Evolutionary conservation across 2,113 vertebrate genomes (phyloP).

Genomic region (Gobiocypris rarus): DNA sequence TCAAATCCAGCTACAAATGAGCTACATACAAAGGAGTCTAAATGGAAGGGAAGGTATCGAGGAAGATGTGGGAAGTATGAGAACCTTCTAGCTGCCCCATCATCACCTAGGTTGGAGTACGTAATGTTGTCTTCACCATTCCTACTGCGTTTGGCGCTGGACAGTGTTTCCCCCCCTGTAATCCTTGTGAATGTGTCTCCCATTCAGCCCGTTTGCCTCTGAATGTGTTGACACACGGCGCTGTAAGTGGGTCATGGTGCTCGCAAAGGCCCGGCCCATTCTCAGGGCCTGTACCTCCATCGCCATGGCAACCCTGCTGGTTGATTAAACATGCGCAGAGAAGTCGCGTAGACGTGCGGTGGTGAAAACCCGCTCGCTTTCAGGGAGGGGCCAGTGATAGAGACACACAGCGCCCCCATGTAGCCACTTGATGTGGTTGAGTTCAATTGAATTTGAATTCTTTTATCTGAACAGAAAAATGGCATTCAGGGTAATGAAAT

Average conservation of each 20-base stretch:
- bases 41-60: not conserved
- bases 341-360: constrained; percentile 65
- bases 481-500: constrained; percentile 24
- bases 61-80: not conserved
- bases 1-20: not conserved
- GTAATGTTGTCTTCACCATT: constrained; percentile 24
- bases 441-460: constrained; percentile 11
- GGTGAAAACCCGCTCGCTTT: constrained; percentile 67
- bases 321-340: constrained; percentile 89
- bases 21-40: not conserved
- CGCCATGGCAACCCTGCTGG: constrained; percentile 92
- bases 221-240: constrained; percentile 91
- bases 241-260: constrained; percentile 90
- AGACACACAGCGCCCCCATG: constrained; percentile 61
- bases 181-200: constrained; percentile 76
- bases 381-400: constrained; percentile 64
- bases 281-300: constrained; percentile 82
- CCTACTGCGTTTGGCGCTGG: constrained; percentile 49
- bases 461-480: not conserved
- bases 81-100: not conserved
- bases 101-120: not conserved
- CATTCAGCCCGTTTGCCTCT: constrained; percentile 80
- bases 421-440: constrained; percentile 43
- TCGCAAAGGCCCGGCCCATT: constrained; percentile 84
- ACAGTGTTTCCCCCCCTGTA: constrained; percentile 58